Conservation (phyloP, 2,888 invertebrate species). For the Xanthorhoe designata region DNA sequence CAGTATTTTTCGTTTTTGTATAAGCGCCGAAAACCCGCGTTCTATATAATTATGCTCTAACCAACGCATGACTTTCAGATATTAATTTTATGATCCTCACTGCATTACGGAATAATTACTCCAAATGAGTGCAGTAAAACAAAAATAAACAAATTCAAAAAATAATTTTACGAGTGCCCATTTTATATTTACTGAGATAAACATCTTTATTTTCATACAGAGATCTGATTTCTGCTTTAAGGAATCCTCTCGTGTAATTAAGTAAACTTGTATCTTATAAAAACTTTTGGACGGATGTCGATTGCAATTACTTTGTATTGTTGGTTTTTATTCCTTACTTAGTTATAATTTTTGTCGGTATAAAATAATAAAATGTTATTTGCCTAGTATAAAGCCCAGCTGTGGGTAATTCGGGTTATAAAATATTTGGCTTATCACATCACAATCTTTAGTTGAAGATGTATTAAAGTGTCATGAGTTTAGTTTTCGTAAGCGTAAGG, state of each 20-base stretch:
- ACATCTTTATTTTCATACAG: conserved; percentile 19
- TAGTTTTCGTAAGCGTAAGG: too few species aligned
- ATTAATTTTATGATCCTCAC: conserved; percentile 57
- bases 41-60: neutral
- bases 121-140: conserved; percentile 41
- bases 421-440: too few species aligned
- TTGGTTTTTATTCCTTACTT: neutral
- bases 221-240: conserved; percentile 27
- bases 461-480: too few species aligned
- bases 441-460: too few species aligned
- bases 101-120: conserved; percentile 50
- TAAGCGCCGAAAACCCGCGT: conserved; percentile 1
- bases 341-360: neutral
- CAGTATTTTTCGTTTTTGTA: neutral
- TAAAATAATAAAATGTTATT: neutral
- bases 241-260: conserved; percentile 29
- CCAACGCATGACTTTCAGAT: conserved; percentile 53
- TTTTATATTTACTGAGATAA: conserved; percentile 30
- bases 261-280: conserved; percentile 5
- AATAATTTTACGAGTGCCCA: conserved; percentile 29
- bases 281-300: conserved; percentile 18
- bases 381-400: neutral
- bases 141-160: conserved; percentile 32
- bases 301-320: conserved; percentile 10
- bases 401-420: too few species aligned